phyloP scores from a whole-genome alignment of 2,113 vertebrate genomes.

The Antigone vipio region DNA sequence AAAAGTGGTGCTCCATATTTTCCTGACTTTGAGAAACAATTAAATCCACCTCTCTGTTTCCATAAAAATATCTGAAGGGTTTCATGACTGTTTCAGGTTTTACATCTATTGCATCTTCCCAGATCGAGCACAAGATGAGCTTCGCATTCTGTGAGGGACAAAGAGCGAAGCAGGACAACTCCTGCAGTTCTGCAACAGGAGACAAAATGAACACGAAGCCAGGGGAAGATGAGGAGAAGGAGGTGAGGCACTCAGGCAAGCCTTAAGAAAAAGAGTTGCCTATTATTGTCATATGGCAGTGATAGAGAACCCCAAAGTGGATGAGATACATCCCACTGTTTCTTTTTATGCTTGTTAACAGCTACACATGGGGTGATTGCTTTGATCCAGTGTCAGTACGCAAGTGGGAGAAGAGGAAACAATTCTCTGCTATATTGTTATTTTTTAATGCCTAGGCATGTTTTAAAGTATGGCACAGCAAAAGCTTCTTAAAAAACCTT shows the following conservation, averaged over 20 bases:
- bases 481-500: neutral
- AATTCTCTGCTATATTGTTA: neutral
- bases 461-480: neutral
- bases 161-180: neutral
- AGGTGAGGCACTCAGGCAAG: neutral
- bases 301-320: neutral
- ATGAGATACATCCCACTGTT: neutral
- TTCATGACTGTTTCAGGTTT: neutral
- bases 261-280: neutral
- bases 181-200: neutral
- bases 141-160: neutral
- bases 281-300: neutral
- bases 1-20: neutral
- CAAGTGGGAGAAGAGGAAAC: neutral
- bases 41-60: neutral
- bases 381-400: neutral
- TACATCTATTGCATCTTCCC: neutral
- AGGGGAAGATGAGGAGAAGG: neutral
- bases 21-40: neutral
- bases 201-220: neutral
- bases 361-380: neutral
- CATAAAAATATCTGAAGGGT: neutral
- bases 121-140: fast-evolving
- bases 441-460: neutral
- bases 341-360: neutral